Evolutionary conservation across 1,140 invertebrate species (phyloP).

Genomic region (Bombus impatiens): DNA sequence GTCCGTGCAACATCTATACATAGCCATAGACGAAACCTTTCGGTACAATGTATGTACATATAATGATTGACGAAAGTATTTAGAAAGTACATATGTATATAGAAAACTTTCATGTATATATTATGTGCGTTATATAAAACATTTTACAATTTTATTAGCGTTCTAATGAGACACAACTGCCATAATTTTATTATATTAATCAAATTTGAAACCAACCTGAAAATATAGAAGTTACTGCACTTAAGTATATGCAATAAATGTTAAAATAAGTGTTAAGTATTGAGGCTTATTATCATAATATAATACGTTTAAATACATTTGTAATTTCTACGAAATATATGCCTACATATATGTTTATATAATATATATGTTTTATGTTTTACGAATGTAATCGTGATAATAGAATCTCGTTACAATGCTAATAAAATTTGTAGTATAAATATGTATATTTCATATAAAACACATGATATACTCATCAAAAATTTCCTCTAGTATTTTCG

Average conservation of each 20-base stretch:
- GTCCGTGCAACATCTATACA: neutral
- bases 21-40: neutral
- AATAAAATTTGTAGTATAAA: neutral
- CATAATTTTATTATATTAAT: no score
- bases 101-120: neutral
- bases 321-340: no score
- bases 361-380: neutral
- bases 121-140: neutral
- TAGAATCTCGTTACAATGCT: neutral
- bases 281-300: neutral
- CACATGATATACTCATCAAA: neutral
- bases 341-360: no score
- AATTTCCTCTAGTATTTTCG: no score
- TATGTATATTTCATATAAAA: neutral
- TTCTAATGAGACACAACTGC: no score
- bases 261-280: no score
- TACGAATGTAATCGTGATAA: neutral
- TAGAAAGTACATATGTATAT: neutral
- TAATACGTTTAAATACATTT: no score
- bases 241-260: neutral
- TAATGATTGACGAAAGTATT: neutral
- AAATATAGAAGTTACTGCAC: no score
- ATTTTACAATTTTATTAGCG: neutral
- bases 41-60: neutral
- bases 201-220: no score